phyloP scores from a whole-genome alignment of 2,888 invertebrate genomes.

The Philopedon plagiatum region DNA sequence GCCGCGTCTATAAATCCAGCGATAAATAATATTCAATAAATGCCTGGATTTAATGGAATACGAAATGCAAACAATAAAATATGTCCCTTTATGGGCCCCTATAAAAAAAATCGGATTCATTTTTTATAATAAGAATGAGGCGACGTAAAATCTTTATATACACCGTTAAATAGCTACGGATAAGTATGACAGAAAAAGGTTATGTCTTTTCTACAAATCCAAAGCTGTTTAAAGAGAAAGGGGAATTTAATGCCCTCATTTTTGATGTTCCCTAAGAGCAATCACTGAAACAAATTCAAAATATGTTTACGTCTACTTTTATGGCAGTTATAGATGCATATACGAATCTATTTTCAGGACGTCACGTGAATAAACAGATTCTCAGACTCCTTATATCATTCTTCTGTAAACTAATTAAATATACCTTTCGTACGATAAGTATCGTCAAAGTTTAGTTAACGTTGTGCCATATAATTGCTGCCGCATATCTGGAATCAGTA shows the following conservation, averaged over 20 bases:
- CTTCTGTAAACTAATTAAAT: constrained; percentile 13
- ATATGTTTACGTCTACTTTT: constrained; percentile 49
- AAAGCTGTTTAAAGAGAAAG: constrained; percentile 30
- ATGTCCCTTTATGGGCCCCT: constrained; percentile 41
- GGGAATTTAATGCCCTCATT: constrained; percentile 43
- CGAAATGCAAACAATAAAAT: constrained; percentile 54
- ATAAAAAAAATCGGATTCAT: constrained; percentile 50
- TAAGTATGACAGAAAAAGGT: constrained; percentile 45
- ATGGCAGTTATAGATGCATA: constrained; percentile 44
- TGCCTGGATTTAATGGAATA: constrained; percentile 51
- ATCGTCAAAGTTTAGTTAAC: constrained; percentile 31
- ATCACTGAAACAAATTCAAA: constrained; percentile 50
- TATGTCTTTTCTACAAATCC: constrained; percentile 48
- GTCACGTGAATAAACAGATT: constrained; percentile 41
- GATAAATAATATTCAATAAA: constrained; percentile 53
- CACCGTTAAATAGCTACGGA: constrained; percentile 48
- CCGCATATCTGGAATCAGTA: constrained; percentile 55
- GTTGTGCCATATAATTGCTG: constrained; percentile 54
- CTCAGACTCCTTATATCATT: constrained; percentile 4
- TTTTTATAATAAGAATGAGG: constrained; percentile 48
- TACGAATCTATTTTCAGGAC: constrained; percentile 39
- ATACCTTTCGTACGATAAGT: not conserved
- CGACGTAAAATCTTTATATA: constrained; percentile 50
- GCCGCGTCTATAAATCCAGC: constrained; percentile 35
- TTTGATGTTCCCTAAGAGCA: constrained; percentile 48